These are phyloP conservation scores for Apis laboriosa DNA, from an alignment of 1,140 invertebrate species.

Conservation along the genomic window DNA sequence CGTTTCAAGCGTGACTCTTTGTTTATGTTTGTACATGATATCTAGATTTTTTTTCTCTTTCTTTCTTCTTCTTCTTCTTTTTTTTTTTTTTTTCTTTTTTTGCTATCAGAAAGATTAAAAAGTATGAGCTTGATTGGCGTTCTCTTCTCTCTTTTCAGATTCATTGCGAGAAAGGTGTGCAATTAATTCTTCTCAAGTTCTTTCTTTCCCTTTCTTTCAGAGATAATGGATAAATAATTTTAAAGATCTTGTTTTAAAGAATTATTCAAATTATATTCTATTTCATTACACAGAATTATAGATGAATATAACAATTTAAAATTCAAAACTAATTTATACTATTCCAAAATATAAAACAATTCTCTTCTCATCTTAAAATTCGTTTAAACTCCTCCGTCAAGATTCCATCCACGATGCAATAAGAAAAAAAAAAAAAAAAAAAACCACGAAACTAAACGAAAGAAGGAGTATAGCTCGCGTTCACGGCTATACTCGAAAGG, in stretches of 20 bases:
- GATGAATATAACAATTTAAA: too few species aligned
- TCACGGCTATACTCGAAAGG: not conserved
- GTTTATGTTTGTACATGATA: not conserved
- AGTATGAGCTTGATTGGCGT: not conserved
- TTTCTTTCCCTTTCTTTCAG: too few species aligned
- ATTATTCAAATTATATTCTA: too few species aligned
- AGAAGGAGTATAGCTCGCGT: not conserved
- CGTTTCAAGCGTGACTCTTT: not conserved
- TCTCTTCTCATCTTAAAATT: constrained; percentile 6
- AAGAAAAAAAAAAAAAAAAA: not conserved
- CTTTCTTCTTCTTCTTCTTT: too few species aligned
- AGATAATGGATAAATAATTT: too few species aligned
- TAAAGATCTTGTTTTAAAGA: too few species aligned
- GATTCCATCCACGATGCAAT: not conserved
- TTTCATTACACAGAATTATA: too few species aligned
- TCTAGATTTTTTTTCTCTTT: not conserved
- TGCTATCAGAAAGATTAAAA: not conserved
- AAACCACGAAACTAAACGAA: not conserved
- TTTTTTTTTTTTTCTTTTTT: too few species aligned
- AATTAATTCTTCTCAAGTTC: too few species aligned
- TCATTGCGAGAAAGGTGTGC: not conserved
- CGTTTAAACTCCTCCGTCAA: not conserved
- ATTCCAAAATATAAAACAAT: too few species aligned
- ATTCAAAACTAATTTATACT: too few species aligned
- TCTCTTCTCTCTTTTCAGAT: not conserved